Evolutionary conservation across 1,140 invertebrate genomes (phyloP).

Genomic region (Artemia franciscana): DNA sequence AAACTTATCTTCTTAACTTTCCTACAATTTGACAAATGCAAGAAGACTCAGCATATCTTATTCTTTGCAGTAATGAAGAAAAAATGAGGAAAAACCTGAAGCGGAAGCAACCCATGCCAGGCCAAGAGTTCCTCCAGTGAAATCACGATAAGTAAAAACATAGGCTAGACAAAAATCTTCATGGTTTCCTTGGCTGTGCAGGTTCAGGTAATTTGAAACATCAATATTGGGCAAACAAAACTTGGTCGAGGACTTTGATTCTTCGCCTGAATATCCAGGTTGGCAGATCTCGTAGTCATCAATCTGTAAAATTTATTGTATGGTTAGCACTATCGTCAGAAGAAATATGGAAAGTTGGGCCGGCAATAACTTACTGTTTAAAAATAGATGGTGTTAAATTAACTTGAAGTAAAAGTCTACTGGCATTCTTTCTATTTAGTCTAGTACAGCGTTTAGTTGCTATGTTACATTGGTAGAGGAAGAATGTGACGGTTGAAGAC

Average conservation of each 20-base stretch:
- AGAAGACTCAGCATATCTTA: too few species aligned
- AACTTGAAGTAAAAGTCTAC: too few species aligned
- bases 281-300: constrained; percentile 65
- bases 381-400: too few species aligned
- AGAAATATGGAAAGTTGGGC: too few species aligned
- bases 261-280: constrained; percentile 33
- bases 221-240: constrained; percentile 96
- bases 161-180: constrained; percentile 96
- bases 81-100: constrained; percentile 29
- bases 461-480: too few species aligned
- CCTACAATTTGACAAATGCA: too few species aligned
- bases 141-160: constrained; percentile 93
- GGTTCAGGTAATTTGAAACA: constrained; percentile 94
- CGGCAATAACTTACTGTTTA: too few species aligned
- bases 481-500: too few species aligned
- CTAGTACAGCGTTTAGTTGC: too few species aligned
- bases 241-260: constrained; percentile 33
- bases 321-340: too few species aligned
- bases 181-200: constrained; percentile 89
- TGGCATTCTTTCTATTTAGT: too few species aligned
- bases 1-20: too few species aligned
- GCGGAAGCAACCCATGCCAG: constrained; percentile 95
- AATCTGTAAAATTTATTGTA: constrained; percentile 44
- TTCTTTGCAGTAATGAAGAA: background rate
- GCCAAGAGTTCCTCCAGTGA: constrained; percentile 83